Percentiles rank a stretch among this genome's conserved stretches.
phyloP scores from a whole-genome alignment of 2,113 vertebrate genomes.

The Thalassarche chlororhynchos region DNA sequence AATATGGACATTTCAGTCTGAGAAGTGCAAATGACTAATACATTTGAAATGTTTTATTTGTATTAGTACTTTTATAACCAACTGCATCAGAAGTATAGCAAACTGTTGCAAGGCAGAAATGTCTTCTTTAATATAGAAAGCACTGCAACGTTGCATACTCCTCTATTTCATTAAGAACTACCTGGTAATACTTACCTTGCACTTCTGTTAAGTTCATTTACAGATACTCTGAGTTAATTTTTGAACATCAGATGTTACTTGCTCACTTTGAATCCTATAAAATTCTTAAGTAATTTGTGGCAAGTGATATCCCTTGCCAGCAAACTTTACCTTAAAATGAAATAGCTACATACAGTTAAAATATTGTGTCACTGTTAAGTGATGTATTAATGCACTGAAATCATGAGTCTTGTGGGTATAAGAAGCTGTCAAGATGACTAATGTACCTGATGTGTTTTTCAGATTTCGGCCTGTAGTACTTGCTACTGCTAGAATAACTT shows the following conservation, averaged over 20 bases:
- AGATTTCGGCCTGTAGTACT: not conserved
- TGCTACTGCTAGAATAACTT: not conserved
- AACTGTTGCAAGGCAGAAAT: not conserved
- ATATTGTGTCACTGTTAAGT: not conserved
- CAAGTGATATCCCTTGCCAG: not conserved
- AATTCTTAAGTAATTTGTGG: not conserved
- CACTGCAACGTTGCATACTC: fast-evolving
- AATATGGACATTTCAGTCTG: not conserved
- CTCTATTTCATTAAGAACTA: not conserved
- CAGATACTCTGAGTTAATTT: not conserved
- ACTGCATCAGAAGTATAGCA: not conserved
- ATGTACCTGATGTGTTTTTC: not conserved
- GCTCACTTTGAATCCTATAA: not conserved
- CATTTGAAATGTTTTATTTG: not conserved
- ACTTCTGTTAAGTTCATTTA: not conserved
- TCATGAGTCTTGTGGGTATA: not conserved
- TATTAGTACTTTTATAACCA: not conserved
- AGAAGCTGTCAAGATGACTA: not conserved
- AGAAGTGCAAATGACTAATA: not conserved
- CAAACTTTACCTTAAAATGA: not conserved
- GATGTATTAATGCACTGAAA: not conserved
- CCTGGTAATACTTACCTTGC: not conserved
- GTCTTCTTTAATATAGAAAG: not conserved
- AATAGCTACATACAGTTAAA: not conserved
- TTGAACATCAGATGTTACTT: not conserved